phyloP scores from a whole-genome alignment of 2,113 vertebrate genomes.

The Gobius niger region DNA sequence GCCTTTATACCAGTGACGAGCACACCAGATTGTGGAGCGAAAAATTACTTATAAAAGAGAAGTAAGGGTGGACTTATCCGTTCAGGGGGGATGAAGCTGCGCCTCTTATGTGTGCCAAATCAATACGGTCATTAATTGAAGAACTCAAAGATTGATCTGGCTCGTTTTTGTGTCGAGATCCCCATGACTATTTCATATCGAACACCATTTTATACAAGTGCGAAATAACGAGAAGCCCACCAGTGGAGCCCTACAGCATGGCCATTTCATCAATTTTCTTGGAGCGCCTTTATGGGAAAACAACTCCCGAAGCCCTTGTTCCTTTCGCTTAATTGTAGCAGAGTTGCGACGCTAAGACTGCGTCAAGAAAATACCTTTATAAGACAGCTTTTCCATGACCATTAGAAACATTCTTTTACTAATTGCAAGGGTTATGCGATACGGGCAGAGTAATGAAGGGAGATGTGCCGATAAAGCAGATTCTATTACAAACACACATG shows the following conservation, averaged over 20 bases:
- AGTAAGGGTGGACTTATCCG: no score
- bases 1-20: no score
- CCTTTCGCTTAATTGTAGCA: constrained; percentile 55
- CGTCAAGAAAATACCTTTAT: constrained; percentile 21
- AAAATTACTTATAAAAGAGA: no score
- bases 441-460: constrained; percentile 49
- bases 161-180: neutral
- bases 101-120: no score
- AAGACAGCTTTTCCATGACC: constrained; percentile 27
- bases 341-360: constrained; percentile 38
- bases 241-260: constrained; percentile 39
- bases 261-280: constrained; percentile 44
- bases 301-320: constrained; percentile 58
- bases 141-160: neutral
- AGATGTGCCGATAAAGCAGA: constrained; percentile 37
- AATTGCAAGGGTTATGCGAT: constrained; percentile 53
- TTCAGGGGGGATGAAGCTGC: no score
- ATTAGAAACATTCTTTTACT: constrained; percentile 42
- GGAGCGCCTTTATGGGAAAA: constrained; percentile 45
- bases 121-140: neutral
- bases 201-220: constrained; percentile 22
- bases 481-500: constrained; percentile 39
- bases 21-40: no score
- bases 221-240: constrained; percentile 34
- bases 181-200: constrained; percentile 27